These are phyloP conservation scores for Meandrina meandrites DNA, from an alignment of 92 coral and sea anemone genomes.

Conservation along the genomic window DNA sequence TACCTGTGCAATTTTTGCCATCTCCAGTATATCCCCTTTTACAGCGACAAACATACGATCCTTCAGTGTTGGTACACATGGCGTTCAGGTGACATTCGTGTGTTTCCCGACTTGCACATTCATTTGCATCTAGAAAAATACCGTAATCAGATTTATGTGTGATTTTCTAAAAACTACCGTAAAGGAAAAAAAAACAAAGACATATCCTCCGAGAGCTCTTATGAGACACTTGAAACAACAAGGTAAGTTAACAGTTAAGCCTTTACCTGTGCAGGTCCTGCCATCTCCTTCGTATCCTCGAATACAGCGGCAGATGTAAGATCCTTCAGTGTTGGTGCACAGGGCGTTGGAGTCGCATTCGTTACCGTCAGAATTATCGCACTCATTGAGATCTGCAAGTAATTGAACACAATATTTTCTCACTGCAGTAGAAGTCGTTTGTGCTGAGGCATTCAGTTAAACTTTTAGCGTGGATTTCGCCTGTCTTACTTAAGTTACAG, in stretches of 20 bases:
- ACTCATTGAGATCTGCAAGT: slow-evolving; percentile 2
- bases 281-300: slow-evolving; percentile 58
- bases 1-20: slow-evolving; percentile 38
- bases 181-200: neutral
- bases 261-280: slow-evolving; percentile 46
- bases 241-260: neutral
- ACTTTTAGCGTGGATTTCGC: too few species aligned
- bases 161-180: neutral
- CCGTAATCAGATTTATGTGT: too few species aligned
- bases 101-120: slow-evolving; percentile 24
- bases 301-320: slow-evolving; percentile 23
- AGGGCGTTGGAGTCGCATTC: slow-evolving; percentile 19
- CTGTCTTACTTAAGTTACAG: too few species aligned
- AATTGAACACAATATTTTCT: neutral
- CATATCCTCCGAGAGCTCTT: too few species aligned
- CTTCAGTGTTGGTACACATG: slow-evolving; percentile 38
- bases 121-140: neutral
- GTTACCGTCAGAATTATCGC: slow-evolving; percentile 2
- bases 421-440: too few species aligned
- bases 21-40: slow-evolving; percentile 29
- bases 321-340: slow-evolving; percentile 41
- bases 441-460: too few species aligned
- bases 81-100: slow-evolving; percentile 23
- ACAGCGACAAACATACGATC: slow-evolving; percentile 33
- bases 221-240: too few species aligned